A percentile compares a stretch with the other conserved stretches of the same genome.
Conservation (phyloP, 2,888 invertebrate species). For the Prosapia bicincta region DNA sequence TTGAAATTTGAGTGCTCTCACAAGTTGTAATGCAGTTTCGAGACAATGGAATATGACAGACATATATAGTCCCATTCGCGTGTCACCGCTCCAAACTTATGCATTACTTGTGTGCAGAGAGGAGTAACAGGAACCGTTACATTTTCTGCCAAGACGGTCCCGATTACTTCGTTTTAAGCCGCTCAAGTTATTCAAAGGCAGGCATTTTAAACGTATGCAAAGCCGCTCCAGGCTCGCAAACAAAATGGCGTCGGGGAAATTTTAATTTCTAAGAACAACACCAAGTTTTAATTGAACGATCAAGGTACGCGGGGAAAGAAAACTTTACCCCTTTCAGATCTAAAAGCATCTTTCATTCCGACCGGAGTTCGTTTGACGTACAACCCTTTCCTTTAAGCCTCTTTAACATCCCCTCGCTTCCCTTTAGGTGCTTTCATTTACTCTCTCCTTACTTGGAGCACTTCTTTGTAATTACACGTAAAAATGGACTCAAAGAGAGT, state of each 20-base stretch:
- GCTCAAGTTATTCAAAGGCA: conserved; percentile 40
- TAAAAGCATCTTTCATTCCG: not conserved
- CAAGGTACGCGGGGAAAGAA: conserved; percentile 15
- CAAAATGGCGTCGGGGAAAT: conserved; percentile 31
- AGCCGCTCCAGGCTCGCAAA: conserved; percentile 35
- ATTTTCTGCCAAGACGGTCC: conserved; percentile 14
- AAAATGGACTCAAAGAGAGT: too few species aligned
- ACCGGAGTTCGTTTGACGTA: not conserved
- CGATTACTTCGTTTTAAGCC: conserved; percentile 35
- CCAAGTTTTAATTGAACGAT: conserved; percentile 40
- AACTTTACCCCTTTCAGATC: not conserved
- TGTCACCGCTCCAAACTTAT: conserved; percentile 8
- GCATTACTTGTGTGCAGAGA: conserved; percentile 10
- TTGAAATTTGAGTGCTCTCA: not conserved
- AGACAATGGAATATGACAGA: not conserved
- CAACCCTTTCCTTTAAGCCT: not conserved
- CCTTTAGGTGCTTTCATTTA: not conserved
- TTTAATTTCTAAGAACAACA: conserved; percentile 41
- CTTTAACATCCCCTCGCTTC: not conserved
- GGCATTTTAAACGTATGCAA: conserved; percentile 39
- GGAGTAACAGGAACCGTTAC: conserved; percentile 16
- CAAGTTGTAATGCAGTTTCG: not conserved
- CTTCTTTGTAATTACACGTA: not conserved
- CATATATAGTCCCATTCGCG: not conserved
- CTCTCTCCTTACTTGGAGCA: not conserved